Evolutionary conservation across 92 coral and sea anemone genomes (phyloP).

Genomic region (Zoanthus sansibaricus): DNA sequence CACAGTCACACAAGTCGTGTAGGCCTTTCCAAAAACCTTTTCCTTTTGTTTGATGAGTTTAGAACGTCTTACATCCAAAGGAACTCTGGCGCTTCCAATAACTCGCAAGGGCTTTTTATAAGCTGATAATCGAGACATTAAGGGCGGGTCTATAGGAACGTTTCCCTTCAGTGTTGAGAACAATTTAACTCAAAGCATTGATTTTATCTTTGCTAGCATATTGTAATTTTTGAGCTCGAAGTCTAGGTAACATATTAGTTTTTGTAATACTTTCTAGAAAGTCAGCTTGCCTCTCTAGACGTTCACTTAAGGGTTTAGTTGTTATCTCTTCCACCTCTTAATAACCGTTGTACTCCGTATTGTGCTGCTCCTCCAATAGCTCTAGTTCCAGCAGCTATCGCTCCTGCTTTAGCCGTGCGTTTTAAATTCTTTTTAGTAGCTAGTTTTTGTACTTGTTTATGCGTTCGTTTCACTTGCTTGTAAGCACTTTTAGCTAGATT

Average conservation of each 20-base stretch:
- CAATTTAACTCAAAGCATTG: too few species aligned
- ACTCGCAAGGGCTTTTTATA: constrained; percentile 7
- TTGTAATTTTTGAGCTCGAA: too few species aligned
- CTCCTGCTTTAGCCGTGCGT: background rate
- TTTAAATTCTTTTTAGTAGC: too few species aligned
- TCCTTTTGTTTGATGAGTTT: background rate
- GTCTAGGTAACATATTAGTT: background rate
- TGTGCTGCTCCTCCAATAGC: background rate
- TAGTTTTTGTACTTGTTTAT: too few species aligned
- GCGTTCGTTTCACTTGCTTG: too few species aligned
- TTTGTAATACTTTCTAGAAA: background rate
- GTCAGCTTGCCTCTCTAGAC: background rate
- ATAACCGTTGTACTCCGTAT: background rate
- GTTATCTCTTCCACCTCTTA: background rate
- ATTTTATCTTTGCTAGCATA: too few species aligned
- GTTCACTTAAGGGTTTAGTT: background rate
- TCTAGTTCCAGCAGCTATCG: background rate
- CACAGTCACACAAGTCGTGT: background rate
- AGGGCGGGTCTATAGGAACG: background rate
- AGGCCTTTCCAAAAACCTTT: background rate
- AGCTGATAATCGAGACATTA: background rate
- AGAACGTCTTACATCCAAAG: background rate
- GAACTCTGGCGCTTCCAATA: background rate
- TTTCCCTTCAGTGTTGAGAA: background rate
- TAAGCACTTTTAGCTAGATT: too few species aligned